Evolutionary conservation across 2,888 invertebrate genomes (phyloP), one percentile per base, ranked within the genome.

Genomic region (Cepaea hortensis): DNA sequence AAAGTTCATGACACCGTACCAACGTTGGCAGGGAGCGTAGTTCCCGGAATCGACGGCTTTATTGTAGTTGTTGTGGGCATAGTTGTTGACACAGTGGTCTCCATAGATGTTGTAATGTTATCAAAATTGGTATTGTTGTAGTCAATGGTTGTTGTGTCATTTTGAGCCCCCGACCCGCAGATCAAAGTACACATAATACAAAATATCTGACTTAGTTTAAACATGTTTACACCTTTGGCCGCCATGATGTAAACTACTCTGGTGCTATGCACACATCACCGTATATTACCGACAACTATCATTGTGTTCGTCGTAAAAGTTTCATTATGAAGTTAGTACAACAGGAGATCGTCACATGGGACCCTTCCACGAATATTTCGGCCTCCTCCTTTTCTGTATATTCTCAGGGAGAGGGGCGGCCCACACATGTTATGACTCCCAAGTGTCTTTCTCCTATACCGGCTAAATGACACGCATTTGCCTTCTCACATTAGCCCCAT

Each of bases 201-300:
- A 61, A 81, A 62, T n/a, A n/a, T 61, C n/a, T 81, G n/a, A 48
- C 70, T 61, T n/a, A 46, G 73, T 72, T 61, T 73, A n/a, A 77
- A 85, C 88, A 86, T 83, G 87, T 87, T 85, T 70, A 82, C 82
- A 77, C 79, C 50, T 79, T 70, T 86, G 72, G 86, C 86, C 86
- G 88, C 88, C 88, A 88, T 88, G 88, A 87, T 88, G 88, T 87
- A 84, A 88, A 88, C 88, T 87, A 85, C 62, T 20, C 84, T 61
- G 87, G 70, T 87, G 87, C 87, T 87, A 87, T 61, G 87, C 73
- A n/a, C 72, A 86, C 65, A 83, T 65, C 23, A 48, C 81, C 85
- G 85, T 77, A 85, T 61, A 65, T 73, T 50, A 35, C 85, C 48
- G 73, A 15, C 35, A 35, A 35, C 35, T 35, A 35, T 35, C 35